Conservation (phyloP, 2,113 vertebrate genomes). For the Phoxinus phoxinus region DNA sequence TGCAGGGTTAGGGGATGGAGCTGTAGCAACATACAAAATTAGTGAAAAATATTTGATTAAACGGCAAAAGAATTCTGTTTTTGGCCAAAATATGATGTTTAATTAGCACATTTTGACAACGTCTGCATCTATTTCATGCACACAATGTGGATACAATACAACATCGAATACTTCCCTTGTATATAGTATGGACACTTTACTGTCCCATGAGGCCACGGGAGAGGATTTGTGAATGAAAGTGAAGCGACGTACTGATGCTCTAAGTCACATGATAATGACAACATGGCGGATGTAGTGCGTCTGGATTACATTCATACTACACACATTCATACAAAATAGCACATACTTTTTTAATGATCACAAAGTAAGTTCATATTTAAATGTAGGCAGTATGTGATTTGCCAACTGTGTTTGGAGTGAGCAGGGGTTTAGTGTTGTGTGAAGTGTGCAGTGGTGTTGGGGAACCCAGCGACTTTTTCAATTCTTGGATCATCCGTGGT, state of each 20-base stretch:
- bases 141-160: neutral
- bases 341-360: no score
- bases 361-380: no score
- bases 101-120: neutral
- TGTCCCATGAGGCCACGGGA: no score
- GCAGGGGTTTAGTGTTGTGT: neutral
- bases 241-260: no score
- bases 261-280: no score
- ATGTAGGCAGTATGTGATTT: no score
- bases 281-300: no score
- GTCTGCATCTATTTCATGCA: neutral
- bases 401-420: neutral
- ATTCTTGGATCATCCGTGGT: neutral
- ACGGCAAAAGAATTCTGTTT: neutral
- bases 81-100: neutral
- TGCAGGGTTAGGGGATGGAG: neutral
- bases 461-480: neutral
- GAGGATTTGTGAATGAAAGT: no score
- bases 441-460: neutral
- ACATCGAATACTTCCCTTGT: neutral
- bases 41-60: neutral
- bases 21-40: neutral
- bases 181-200: no score
- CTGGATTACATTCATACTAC: no score
- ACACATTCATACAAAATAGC: no score